Evolutionary conservation across 2,113 vertebrate genomes (phyloP).

Genomic region (Lagopus leucura): DNA sequence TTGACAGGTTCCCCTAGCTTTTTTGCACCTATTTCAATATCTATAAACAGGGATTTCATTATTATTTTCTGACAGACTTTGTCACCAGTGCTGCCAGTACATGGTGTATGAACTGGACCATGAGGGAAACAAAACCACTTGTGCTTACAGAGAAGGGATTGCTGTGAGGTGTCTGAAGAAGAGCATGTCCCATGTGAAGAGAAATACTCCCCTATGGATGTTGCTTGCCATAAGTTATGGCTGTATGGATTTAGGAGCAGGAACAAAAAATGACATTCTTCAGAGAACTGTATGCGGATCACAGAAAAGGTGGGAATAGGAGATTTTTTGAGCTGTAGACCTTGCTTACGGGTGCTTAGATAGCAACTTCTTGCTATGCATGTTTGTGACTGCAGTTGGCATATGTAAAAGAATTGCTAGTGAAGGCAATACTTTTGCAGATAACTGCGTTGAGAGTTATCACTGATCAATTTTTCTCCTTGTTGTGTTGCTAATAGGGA

Average conservation of each 20-base stretch:
- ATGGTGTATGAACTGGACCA: neutral
- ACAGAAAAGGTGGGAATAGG: neutral
- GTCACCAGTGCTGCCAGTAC: neutral
- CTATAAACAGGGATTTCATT: neutral
- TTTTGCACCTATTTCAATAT: neutral
- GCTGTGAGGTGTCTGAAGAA: neutral
- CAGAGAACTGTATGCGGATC: neutral
- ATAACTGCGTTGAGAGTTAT: neutral
- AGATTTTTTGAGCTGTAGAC: neutral
- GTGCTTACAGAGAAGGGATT: neutral
- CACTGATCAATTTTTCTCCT: neutral
- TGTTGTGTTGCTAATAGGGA: neutral
- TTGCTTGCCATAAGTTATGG: neutral
- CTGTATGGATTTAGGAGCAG: neutral
- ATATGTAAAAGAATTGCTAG: neutral
- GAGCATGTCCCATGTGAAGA: neutral
- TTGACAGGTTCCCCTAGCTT: neutral
- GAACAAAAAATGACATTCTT: neutral
- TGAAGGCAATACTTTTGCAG: neutral
- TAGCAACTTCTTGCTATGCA: neutral
- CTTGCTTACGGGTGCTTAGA: neutral
- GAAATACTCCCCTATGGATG: neutral
- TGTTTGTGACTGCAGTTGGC: neutral
- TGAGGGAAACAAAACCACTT: neutral
- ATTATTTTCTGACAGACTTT: neutral